Base-by-base conservation (phyloP, 2,888 invertebrate species). In the Ectemnius continuus region DNA sequence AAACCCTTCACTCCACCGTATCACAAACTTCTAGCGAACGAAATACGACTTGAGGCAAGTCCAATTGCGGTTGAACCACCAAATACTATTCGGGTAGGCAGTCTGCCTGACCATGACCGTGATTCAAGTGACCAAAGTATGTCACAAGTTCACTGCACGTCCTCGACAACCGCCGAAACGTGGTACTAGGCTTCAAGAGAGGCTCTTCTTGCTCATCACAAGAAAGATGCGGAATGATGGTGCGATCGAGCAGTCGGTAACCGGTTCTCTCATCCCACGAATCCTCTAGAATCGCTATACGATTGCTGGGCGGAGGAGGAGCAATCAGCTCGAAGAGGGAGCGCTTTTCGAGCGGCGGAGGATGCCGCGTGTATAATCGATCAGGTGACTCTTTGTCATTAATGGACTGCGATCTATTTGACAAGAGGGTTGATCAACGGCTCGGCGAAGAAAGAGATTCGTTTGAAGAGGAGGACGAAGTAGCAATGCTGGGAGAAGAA, bases 241-340 rank as follows among this genome's bases (percentile, higher is more conserved):
- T 23, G 48, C 61, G 61, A 57, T 61, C 45, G 69, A 78, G 76
- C 72, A 72, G 72, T 76, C 64, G 79, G 14, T 60, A 59, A 80
- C 80, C 80, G 80, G 80, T 80, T 80, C 68, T 69, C 56, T 63
- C 57, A 66, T 67, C 67, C 45, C 68, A 60, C 74, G 76, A 75
- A 75, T 76, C 61, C 72, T 52, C 45, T 45, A n/a, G 69, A 56
- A 76, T 80, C 78, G 75, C 74, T 72, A 67, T 58, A 70, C 70
- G 78, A 13, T 59, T 16, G 63, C 23, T 60, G 61, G 52, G n/a
- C n/a, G n/a, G n/a, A n/a, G n/a, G n/a, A 57, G 45, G 36, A 58
- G 20, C 57, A 23, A 59, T 23, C 23, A 26, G 63, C 16, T 46
- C 47, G 47, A 16, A 11, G 36, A 36, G 5, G 8, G 6, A 36